Evolutionary conservation across 2,113 vertebrate genomes (phyloP), one percentile per base, ranked within the genome.

Genomic region (Mastomys natalensis): DNA sequence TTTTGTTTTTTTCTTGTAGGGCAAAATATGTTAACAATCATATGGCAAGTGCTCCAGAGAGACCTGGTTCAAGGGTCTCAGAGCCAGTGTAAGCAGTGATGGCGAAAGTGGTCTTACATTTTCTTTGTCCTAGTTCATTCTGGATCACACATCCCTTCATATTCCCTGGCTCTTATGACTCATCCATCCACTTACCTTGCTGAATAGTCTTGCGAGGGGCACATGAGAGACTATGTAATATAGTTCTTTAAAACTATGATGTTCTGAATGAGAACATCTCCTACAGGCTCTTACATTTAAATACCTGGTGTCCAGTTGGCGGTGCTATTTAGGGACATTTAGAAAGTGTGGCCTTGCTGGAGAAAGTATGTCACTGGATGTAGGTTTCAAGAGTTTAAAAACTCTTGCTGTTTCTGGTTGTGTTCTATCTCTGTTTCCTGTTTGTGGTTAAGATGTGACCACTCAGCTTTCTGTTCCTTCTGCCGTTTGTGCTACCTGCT

Each of bases 211-310:
- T 55, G 43, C 51, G 68, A 31, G 43, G 89, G 82, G 86, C 84
- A 96, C 66, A 85, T 87, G 82, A 97, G 48, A 78, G 53, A 91
- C 96, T 72, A 80, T 11, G 31, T 21, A 55, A 6, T 17, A 80
- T 21, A 37, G 17, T 34, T 37, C 34, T 55, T 21, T 10, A 80
- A 80, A 80, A 53, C 48, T 11, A 7, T 78, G 31, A 51, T 53
- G 17, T 7, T 29, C 58, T 43, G 53, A 43, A 43, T 60, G 55
- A 60, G 37, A 81, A 24, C 4, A 22, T 40, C 21, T 40, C 22
- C 80, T 82, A 26, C 11, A 26, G 55, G 80, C 12, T 82, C 37
- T 11, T 58, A 16, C 60, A 43, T 17, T 43, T 62, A 62, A 16
- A 26, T 24, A 40, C 24, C 26, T 43, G n/a, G 24, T 40, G 3